Conservation (phyloP, 2,113 vertebrate species). For the Hemiscyllium ocellatum region DNA sequence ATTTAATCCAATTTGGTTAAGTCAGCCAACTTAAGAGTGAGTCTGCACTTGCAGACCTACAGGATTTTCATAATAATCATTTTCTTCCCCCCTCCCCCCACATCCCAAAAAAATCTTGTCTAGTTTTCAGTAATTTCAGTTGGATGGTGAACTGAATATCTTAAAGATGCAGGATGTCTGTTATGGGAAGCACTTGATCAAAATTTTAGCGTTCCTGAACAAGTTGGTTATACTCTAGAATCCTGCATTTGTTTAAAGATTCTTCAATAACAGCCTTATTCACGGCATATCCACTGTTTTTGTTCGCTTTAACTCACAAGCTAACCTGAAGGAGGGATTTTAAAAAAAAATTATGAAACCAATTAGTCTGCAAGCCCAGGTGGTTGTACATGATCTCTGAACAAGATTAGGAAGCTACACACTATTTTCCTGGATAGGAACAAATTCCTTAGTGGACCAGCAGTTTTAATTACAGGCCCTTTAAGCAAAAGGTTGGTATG, state of each 20-base stretch:
- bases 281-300: slow-evolving; percentile 35
- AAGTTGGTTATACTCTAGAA: slow-evolving; percentile 16
- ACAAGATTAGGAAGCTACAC: background rate
- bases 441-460: background rate
- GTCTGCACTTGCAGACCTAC: background rate
- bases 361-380: background rate
- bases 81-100: background rate
- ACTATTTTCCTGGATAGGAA: background rate
- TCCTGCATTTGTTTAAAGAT: background rate
- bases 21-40: background rate
- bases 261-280: slow-evolving; percentile 34
- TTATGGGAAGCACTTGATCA: background rate
- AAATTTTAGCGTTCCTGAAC: background rate
- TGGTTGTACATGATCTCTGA: background rate
- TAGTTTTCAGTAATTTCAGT: background rate
- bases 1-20: background rate
- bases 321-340: slow-evolving; percentile 11
- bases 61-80: background rate
- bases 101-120: background rate
- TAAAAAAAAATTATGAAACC: background rate
- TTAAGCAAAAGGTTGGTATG: background rate
- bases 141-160: background rate
- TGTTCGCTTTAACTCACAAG: background rate
- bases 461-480: background rate
- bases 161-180: background rate